Evolutionary conservation across 1,140 invertebrate genomes (phyloP).

Genomic region (Microplitis demolitor): DNA sequence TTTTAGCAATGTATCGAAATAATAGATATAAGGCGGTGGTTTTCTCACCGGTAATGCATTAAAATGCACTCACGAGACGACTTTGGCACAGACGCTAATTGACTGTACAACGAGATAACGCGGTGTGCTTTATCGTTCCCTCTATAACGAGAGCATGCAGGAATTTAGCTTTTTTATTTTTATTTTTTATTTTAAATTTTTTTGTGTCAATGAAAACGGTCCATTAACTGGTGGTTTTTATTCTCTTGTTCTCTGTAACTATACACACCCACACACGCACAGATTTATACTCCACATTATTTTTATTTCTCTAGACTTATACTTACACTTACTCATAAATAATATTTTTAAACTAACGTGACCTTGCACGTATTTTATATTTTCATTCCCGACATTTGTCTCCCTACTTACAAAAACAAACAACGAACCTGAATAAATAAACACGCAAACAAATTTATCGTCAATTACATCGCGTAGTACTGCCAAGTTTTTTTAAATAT

Average conservation of each 20-base stretch:
- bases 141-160: slow-evolving; percentile 41
- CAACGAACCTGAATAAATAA: too few species aligned
- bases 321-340: neutral
- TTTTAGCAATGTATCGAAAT: too few species aligned
- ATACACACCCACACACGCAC: too few species aligned
- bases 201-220: slow-evolving; percentile 10
- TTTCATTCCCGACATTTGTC: too few species aligned
- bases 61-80: neutral
- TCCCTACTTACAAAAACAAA: too few species aligned
- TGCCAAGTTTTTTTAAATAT: too few species aligned
- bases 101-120: slow-evolving; percentile 47
- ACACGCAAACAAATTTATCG: too few species aligned
- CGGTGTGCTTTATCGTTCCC: slow-evolving; percentile 21
- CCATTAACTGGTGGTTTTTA: slow-evolving; percentile 2
- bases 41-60: slow-evolving; percentile 14
- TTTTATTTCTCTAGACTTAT: neutral
- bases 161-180: neutral
- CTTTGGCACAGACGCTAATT: slow-evolving; percentile 56
- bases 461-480: too few species aligned
- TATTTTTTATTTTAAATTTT: neutral
- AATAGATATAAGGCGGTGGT: neutral
- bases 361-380: too few species aligned
- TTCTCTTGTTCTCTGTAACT: neutral
- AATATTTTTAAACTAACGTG: too few species aligned
- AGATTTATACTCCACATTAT: too few species aligned